Evolutionary conservation across 1,140 invertebrate genomes (phyloP).

Genomic region (Dendrolimus punctatus): DNA sequence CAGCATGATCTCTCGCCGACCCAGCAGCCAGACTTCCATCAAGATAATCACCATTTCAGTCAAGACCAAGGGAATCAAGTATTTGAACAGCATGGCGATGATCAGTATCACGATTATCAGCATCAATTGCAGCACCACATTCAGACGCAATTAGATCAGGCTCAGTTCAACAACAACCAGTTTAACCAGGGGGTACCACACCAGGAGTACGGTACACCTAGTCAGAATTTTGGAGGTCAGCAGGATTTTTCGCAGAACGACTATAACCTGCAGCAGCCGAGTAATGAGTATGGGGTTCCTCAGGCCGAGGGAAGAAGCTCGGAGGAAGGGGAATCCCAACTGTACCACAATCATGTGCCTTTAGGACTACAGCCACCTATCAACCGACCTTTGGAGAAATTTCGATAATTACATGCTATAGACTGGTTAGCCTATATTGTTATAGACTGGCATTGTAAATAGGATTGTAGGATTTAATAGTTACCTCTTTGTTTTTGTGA

Average conservation of each 20-base stretch:
- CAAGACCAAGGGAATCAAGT: conserved; percentile 53
- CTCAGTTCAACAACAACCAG: conserved; percentile 46
- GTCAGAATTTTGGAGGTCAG: conserved; percentile 31
- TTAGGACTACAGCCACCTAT: conserved; percentile 53
- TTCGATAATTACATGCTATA: conserved; percentile 31
- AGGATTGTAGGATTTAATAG: conserved; percentile 7
- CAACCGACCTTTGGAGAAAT: conserved; percentile 55
- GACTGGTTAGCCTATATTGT: neutral
- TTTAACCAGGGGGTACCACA: conserved; percentile 35
- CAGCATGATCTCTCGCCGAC: conserved; percentile 25
- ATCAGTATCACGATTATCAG: conserved; percentile 46
- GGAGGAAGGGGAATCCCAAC: conserved; percentile 31
- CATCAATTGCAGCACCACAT: conserved; percentile 55
- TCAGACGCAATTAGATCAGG: conserved; percentile 55
- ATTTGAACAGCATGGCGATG: conserved; percentile 47
- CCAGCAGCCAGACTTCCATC: conserved; percentile 31
- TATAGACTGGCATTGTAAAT: too few species aligned
- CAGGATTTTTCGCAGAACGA: conserved; percentile 36
- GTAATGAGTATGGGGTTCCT: conserved; percentile 40
- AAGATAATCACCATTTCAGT: conserved; percentile 34
- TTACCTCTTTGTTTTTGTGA: conserved; percentile 9
- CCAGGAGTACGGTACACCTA: conserved; percentile 42
- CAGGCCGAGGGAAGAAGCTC: conserved; percentile 40
- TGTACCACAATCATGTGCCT: conserved; percentile 59
- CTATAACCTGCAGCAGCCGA: conserved; percentile 23